These are phyloP conservation scores for Sycobia sp. DNA, from an alignment of 1,140 invertebrate species.

Conservation along the genomic window DNA sequence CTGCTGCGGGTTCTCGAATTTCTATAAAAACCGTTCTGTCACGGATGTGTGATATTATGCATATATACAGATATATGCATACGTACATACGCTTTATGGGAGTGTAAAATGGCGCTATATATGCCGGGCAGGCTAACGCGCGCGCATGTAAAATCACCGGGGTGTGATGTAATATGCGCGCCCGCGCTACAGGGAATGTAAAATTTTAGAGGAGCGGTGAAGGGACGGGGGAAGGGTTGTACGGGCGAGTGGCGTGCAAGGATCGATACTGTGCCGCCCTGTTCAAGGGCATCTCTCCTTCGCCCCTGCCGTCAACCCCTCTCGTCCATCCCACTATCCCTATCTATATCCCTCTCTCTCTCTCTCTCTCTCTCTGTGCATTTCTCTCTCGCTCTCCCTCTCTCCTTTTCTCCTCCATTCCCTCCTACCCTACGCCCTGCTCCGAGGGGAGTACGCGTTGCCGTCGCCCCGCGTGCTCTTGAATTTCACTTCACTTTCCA, in stretches of 20 bases:
- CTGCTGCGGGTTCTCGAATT: background rate
- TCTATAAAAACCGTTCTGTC: too few relatives aligned
- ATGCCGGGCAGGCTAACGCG: too few relatives aligned
- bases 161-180: slow-evolving; percentile 6
- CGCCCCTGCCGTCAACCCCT: too few relatives aligned
- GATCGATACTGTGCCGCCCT: slow-evolving; percentile 38
- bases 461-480: slow-evolving; percentile 29
- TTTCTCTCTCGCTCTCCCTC: too few relatives aligned
- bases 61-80: too few relatives aligned
- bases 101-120: slow-evolving; percentile 42
- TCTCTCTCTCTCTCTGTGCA: too few relatives aligned
- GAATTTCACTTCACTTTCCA: slow-evolving; percentile 36
- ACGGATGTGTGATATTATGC: too few relatives aligned
- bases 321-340: too few relatives aligned
- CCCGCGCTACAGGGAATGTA: slow-evolving; percentile 22
- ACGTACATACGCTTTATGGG: slow-evolving; percentile 45
- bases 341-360: too few relatives aligned
- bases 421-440: too few relatives aligned
- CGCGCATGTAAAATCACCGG: slow-evolving; percentile 2
- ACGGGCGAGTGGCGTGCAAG: slow-evolving; percentile 7
- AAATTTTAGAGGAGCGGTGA: slow-evolving; percentile 36
- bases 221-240: slow-evolving; percentile 34
- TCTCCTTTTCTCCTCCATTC: too few relatives aligned
- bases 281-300: slow-evolving; percentile 38
- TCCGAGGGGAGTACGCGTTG: slow-evolving; percentile 5